These are phyloP conservation scores for Actinia tenebrosa DNA, from an alignment of 64 coral and sea anemone genomes.

Conservation along the genomic window DNA sequence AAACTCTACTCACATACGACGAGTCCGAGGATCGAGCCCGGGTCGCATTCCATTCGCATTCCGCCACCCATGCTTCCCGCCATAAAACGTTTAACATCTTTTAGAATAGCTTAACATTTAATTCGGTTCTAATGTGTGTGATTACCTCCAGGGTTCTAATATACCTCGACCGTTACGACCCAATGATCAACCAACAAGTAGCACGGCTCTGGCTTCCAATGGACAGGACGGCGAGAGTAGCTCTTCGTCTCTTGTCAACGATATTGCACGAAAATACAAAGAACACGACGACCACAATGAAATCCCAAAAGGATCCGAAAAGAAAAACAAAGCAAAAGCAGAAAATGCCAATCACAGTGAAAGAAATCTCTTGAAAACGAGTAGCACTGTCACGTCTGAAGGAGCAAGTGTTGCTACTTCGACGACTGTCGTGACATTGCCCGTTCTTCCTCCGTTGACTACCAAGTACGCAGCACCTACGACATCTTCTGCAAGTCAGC, in stretches of 20 bases:
- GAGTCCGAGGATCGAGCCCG: too few species aligned
- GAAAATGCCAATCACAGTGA: constrained; percentile 18
- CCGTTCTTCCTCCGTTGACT: constrained; percentile 74
- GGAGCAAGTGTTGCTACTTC: constrained; percentile 56
- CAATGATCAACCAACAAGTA: background rate
- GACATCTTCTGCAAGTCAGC: constrained; percentile 41
- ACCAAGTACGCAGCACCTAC: constrained; percentile 80
- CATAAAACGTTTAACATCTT: too few species aligned
- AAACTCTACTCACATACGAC: too few species aligned
- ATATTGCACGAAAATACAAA: constrained; percentile 11
- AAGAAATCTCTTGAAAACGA: constrained; percentile 28
- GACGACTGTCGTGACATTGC: constrained; percentile 48
- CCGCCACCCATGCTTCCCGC: too few species aligned
- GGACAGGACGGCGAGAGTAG: constrained; percentile 5
- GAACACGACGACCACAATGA: constrained; percentile 5
- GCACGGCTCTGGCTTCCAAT: background rate
- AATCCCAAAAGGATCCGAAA: constrained; percentile 4
- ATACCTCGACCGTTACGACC: constrained; percentile 16
- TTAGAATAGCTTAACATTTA: too few species aligned
- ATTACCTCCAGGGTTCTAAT: constrained; percentile 11
- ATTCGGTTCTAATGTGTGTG: background rate
- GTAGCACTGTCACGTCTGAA: constrained; percentile 58
- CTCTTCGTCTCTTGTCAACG: constrained; percentile 19
- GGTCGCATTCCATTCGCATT: too few species aligned
- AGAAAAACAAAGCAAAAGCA: constrained; percentile 27